A percentile compares a stretch with the other conserved stretches of the same genome.
phyloP scores from a whole-genome alignment of 2,888 invertebrate genomes.

The Campoletis raptor region DNA sequence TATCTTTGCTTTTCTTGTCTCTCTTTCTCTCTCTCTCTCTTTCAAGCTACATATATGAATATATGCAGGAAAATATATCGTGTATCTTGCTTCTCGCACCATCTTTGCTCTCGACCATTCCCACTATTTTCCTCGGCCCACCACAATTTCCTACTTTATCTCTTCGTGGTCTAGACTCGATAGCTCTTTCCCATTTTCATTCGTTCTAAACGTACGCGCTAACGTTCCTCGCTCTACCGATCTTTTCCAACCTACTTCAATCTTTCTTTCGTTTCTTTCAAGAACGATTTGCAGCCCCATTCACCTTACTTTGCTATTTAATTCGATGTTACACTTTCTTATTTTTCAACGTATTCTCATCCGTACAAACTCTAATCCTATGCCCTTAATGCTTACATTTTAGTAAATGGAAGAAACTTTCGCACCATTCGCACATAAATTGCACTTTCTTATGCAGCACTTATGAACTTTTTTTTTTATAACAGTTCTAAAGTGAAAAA shows the following conservation, averaged over 20 bases:
- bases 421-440: background rate
- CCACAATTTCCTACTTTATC: slow-evolving; percentile 60
- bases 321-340: slow-evolving; percentile 35
- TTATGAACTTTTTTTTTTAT: background rate
- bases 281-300: slow-evolving; percentile 46
- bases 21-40: background rate
- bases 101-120: slow-evolving; percentile 28
- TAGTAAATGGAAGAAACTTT: background rate
- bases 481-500: background rate
- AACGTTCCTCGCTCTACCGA: slow-evolving; percentile 35
- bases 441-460: background rate
- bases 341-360: background rate
- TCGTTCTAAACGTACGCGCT: slow-evolving; percentile 36
- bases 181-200: slow-evolving; percentile 62
- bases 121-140: slow-evolving; percentile 36
- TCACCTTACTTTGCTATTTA: slow-evolving; percentile 28
- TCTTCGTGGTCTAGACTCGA: slow-evolving; percentile 57
- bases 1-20: slow-evolving; percentile 42
- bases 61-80: slow-evolving; percentile 13
- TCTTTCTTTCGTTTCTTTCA: slow-evolving; percentile 30
- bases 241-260: slow-evolving; percentile 31
- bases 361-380: slow-evolving; percentile 1
- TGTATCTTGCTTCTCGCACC: slow-evolving; percentile 36
- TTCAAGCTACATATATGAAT: background rate
- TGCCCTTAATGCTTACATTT: background rate